Evolutionary conservation across 2,797 vertebrate genomes (phyloP), one percentile per base, ranked within the genome.

Genomic region (Harpagifer antarcticus): DNA sequence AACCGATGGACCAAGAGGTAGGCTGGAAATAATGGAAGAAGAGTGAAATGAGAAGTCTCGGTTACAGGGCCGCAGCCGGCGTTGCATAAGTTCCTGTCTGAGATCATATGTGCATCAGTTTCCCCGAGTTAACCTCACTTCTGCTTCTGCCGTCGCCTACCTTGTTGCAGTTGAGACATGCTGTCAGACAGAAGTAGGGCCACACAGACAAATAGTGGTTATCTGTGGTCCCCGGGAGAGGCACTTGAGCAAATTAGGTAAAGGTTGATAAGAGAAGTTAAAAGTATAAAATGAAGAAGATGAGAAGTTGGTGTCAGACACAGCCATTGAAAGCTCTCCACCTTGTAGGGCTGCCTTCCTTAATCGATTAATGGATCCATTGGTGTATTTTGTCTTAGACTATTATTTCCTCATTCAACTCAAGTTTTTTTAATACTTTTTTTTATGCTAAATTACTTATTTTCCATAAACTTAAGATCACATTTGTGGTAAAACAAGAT

Each of bases 51-150:
- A 83, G 33, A 56, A 72, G 78, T 71, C 61, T 74, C 13, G 0
- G 62, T 83, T 68, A 62, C 44, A 43, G 47, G 11, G 73, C 33
- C 19, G 1, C 70, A 70, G 43, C 67, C 56, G 43, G 31, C 52
- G 58, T 89, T 88, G 69, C 79, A 50, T 63, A 86, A 90, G 75
- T 79, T 89, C 56, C 83, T 58, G 70, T 78, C 80, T 85, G 45
- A 83, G 79, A 79, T 76, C 70, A 68, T 69, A 86, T 74, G 79
- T 74, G 19, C 40, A n/a, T 44, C 49, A 63, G n/a, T 72, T 76
- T 82, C 67, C 64, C 67, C 8, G 50, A 78, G 55, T 79, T 71
- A 64, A 84, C 82, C 74, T 83, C 47, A 78, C 19, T 44, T 81
- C 62, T 67, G 52, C 70, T 12, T 76, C 62, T 65, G 33, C 59